Conservation (phyloP, 2,113 vertebrate genomes). For the Dasyprocta punctata region DNA sequence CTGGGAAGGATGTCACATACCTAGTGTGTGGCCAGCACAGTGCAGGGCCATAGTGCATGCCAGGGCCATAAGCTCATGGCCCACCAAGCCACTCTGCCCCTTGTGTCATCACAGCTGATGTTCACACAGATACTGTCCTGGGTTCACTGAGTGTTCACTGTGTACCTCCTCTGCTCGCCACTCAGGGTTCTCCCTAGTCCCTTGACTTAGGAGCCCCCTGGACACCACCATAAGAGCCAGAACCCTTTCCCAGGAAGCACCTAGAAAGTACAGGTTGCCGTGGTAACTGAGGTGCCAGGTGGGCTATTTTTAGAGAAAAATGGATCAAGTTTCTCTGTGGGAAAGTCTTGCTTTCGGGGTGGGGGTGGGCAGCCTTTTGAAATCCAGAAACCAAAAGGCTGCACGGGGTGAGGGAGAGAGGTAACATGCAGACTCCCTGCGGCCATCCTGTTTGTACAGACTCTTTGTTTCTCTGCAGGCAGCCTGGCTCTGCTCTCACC, state of each 20-base stretch:
- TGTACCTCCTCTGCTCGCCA: too few relatives aligned
- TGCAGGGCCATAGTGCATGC: neutral
- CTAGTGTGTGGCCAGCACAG: fast-evolving
- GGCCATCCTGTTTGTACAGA: neutral
- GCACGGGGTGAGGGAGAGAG: fast-evolving
- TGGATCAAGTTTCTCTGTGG: slow-evolving; percentile 63
- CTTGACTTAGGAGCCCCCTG: neutral
- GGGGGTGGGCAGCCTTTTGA: neutral
- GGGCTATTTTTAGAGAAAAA: slow-evolving; percentile 85
- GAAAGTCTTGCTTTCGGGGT: neutral
- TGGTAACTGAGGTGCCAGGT: slow-evolving; percentile 86
- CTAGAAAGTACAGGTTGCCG: slow-evolving; percentile 87
- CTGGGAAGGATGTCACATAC: neutral
- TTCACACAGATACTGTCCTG: neutral
- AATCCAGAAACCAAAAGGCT: neutral
- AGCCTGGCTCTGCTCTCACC: neutral
- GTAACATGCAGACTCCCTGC: neutral
- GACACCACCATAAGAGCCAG: neutral
- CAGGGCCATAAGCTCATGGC: too few relatives aligned
- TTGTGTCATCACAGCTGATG: neutral
- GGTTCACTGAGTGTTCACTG: neutral
- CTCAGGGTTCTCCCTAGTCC: neutral
- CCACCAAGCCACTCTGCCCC: neutral
- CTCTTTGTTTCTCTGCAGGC: neutral
- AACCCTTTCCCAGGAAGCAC: slow-evolving; percentile 63